These are phyloP conservation scores for Melinaea marsaeus DNA, from an alignment of 2,888 invertebrate species.

Conservation along the genomic window DNA sequence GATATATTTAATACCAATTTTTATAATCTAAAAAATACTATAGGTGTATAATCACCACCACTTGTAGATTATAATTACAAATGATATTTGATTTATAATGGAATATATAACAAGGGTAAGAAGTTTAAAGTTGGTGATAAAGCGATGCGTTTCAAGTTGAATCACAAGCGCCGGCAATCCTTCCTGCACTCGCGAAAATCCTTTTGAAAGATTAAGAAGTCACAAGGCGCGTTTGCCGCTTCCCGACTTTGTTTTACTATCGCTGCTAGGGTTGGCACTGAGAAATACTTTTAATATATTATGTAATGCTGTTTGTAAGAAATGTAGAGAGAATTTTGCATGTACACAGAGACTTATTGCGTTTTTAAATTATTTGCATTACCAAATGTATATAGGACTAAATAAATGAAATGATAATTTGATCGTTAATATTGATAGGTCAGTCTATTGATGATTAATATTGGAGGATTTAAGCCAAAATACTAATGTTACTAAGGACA, in stretches of 20 bases:
- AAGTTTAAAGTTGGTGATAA: constrained; percentile 10
- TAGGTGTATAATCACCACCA: too few relatives aligned
- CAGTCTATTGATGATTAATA: too few relatives aligned
- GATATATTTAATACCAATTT: too few relatives aligned
- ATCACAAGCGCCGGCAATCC: constrained; percentile 26
- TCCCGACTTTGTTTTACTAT: constrained; percentile 24
- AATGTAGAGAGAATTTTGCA: too few relatives aligned
- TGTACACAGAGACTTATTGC: neutral
- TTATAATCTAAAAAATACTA: too few relatives aligned
- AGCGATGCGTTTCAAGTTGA: constrained; percentile 21
- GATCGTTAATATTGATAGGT: too few relatives aligned
- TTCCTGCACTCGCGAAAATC: constrained; percentile 26
- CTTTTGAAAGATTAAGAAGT: constrained; percentile 31
- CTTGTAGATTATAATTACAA: too few relatives aligned
- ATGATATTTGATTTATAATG: neutral
- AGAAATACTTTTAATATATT: neutral
- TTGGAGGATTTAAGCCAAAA: too few relatives aligned
- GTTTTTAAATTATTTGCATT: neutral
- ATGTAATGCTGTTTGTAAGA: neutral
- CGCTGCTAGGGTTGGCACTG: constrained; percentile 18
- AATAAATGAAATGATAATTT: too few relatives aligned
- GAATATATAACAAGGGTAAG: neutral
- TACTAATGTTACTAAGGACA: neutral
- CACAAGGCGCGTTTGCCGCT: constrained; percentile 20
- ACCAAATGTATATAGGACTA: too few relatives aligned